Evolutionary conservation across 2,113 vertebrate species (phyloP), one percentile per base, ranked within the genome.

Genomic region (Malurus alboscapulatus): DNA sequence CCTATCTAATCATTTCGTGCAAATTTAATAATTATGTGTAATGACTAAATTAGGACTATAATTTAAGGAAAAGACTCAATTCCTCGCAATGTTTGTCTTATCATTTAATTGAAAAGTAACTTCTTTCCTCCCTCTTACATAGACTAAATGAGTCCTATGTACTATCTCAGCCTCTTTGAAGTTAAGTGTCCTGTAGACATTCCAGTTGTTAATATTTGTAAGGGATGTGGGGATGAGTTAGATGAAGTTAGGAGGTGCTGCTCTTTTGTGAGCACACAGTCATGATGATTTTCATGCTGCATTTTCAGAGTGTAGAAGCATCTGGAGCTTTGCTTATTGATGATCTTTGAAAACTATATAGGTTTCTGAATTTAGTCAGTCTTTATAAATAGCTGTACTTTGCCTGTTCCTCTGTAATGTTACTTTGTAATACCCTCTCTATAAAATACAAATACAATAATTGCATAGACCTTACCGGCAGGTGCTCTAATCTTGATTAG

Each of bases 11-110:
- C 29, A 95, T 91, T 97, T 94, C 90, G 76, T 96, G 86, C 84
- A 94, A 95, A 95, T 96, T 97, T 97, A 97, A 95, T 98, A 97
- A 98, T 97, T 96, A 87, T 92, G 86, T 96, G 78, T 97, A 97
- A 97, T 97, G 96, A 97, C 88, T 90, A 91, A 96, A 97, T 97
- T 97, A 97, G 87, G 94, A 76, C 88, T 95, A 61, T 97, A 96
- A 96, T 96, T 96, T 95, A 92, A 93, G 88, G 75, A 83, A 96
- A 95, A 95, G 80, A 95, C 40, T 86, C 87, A 78, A 82, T 97
- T 97, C 74, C 87, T 96, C 80, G n/a, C 94, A 96, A 91, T 94
- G 76, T 96, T 96, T 96, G 84, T 92, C 95, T 98, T 98, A 97
- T 97, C 97, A 97, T 97, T 97, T 97, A 97, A 97, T 97, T 97